These are phyloP conservation scores for Melipona quadrifasciata DNA, from an alignment of 1,140 invertebrate genomes.

Conservation along the genomic window DNA sequence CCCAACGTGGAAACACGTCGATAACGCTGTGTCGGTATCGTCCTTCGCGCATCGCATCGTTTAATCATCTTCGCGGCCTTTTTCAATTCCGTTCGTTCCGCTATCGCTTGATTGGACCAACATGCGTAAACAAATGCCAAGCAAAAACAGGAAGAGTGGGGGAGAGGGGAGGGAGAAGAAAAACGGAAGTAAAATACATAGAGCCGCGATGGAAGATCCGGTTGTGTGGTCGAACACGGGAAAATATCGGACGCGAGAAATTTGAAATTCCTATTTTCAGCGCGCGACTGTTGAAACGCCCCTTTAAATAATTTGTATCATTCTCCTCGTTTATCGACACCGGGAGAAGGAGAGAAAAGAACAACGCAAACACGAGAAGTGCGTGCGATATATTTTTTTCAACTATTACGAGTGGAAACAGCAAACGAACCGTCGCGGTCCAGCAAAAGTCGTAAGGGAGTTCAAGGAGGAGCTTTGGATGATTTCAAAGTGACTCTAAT, in stretches of 20 bases:
- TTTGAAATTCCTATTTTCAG: constrained; percentile 34
- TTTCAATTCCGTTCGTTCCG: background rate
- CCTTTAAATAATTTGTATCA: constrained; percentile 41
- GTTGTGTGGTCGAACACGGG: too few species aligned
- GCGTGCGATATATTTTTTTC: background rate
- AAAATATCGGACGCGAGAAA: constrained; percentile 14
- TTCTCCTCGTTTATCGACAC: background rate
- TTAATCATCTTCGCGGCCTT: background rate
- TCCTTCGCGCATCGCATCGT: background rate
- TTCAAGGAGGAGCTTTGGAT: background rate
- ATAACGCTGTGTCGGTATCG: background rate
- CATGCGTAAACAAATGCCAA: constrained; percentile 17
- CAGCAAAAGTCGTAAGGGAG: background rate
- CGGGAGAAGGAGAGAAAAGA: background rate
- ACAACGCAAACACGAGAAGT: background rate
- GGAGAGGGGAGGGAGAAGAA: too few species aligned
- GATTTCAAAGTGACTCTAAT: background rate
- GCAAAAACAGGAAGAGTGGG: background rate
- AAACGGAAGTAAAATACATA: background rate
- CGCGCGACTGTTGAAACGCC: background rate
- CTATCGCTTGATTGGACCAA: constrained; percentile 4
- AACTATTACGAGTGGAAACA: background rate
- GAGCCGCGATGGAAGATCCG: background rate
- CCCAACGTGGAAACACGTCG: background rate
- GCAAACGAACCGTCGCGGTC: background rate